These are phyloP conservation scores for Melanostigma gelatinosum DNA, from an alignment of 2,113 vertebrate species.

Conservation along the genomic window DNA sequence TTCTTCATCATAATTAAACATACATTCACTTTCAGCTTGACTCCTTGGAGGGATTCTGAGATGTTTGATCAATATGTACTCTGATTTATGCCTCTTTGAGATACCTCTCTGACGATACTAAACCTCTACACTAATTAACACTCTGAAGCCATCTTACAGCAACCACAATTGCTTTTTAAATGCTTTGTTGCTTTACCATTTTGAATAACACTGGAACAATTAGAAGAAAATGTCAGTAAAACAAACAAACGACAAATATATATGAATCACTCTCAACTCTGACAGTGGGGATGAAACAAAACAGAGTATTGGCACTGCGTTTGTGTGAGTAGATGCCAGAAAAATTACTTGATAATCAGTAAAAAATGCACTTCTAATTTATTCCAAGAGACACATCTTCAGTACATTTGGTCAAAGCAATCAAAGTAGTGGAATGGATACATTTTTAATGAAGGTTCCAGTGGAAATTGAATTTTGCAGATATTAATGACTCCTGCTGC, in stretches of 20 bases:
- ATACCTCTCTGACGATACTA: background rate
- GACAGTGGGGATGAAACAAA: background rate
- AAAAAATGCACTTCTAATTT: background rate
- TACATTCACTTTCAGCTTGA: background rate
- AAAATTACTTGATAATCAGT: background rate
- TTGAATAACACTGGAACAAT: background rate
- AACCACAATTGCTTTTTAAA: background rate
- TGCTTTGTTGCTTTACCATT: background rate
- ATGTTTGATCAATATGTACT: background rate
- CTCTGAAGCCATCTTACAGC: too few species aligned
- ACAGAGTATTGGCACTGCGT: background rate
- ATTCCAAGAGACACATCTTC: conserved; percentile 16
- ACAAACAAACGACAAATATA: background rate
- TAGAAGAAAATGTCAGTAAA: background rate
- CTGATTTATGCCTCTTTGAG: background rate
- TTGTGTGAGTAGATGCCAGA: background rate
- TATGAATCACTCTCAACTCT: background rate
- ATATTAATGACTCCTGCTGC: background rate
- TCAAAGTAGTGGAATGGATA: conserved; percentile 13
- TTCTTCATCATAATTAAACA: background rate
- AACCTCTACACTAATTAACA: background rate
- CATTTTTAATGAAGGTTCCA: conserved; percentile 37
- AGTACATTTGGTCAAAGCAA: conserved; percentile 15
- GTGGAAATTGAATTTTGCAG: conserved; percentile 42
- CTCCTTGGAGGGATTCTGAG: background rate